Conservation (phyloP, 2,888 invertebrate species). For the Oligia fasciuncula region DNA sequence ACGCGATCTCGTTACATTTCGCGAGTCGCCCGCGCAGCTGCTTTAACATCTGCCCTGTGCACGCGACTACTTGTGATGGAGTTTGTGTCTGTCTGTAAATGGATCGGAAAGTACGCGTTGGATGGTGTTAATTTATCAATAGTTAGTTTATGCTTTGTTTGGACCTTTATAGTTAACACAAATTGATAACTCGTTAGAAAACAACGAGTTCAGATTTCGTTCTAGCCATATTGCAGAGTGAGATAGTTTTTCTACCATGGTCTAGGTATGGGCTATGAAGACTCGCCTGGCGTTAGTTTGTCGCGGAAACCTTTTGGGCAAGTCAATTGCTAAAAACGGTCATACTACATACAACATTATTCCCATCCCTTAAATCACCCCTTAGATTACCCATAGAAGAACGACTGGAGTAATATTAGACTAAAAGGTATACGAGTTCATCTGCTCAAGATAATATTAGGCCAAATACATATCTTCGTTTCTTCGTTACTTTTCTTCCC, state of each 20-base stretch:
- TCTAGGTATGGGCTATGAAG: background rate
- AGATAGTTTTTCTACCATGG: background rate
- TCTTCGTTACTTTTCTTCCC: background rate
- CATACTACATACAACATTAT: background rate
- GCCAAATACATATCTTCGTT: background rate
- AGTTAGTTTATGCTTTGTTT: conserved; percentile 20
- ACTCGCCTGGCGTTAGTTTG: background rate
- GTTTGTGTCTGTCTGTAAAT: conserved; percentile 38
- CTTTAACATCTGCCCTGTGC: conserved; percentile 72
- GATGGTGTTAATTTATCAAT: conserved; percentile 33
- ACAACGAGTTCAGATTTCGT: background rate
- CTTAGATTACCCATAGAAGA: background rate
- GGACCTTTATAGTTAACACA: background rate
- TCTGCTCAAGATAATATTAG: background rate
- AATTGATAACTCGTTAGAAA: background rate
- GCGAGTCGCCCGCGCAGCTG: conserved; percentile 73
- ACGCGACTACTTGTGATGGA: conserved; percentile 63
- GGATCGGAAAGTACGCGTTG: conserved; percentile 45
- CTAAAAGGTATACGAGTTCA: background rate
- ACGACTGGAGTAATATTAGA: background rate
- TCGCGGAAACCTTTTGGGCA: background rate
- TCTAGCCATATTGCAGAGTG: background rate
- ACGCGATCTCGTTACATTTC: conserved; percentile 64
- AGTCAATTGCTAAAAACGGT: background rate
- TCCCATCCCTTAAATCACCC: background rate